Evolutionary conservation across 2,797 vertebrate genomes (phyloP).

Genomic region (Spatula clypeata): DNA sequence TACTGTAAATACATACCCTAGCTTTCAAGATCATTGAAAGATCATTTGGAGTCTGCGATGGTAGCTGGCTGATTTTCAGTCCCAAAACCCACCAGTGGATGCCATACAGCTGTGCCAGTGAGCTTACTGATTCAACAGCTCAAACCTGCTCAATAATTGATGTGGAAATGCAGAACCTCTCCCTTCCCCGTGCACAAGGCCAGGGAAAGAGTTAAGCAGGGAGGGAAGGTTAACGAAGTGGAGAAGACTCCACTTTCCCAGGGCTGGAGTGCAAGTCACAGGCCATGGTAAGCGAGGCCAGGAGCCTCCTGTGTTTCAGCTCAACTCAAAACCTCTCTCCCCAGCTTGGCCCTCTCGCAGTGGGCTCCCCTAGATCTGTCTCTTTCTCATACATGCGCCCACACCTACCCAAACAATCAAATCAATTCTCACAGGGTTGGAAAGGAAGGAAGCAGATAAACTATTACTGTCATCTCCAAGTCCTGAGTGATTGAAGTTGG

Average conservation of each 20-base stretch:
- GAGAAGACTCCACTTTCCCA: background rate
- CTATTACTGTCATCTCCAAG: background rate
- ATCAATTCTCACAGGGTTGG: background rate
- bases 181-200: background rate
- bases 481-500: background rate
- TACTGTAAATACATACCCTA: background rate
- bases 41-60: fast-evolving
- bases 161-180: background rate
- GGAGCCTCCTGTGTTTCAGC: background rate
- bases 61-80: background rate
- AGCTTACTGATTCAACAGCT: background rate
- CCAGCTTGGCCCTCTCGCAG: background rate
- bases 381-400: background rate
- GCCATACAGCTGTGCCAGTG: fast-evolving
- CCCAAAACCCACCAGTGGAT: background rate
- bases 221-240: fast-evolving
- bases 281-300: background rate
- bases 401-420: background rate
- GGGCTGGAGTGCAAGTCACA: background rate
- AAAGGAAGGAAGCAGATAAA: background rate
- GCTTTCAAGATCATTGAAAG: background rate
- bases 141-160: background rate
- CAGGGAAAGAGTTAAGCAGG: background rate
- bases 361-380: background rate
- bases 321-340: background rate